Evolutionary conservation across 2,888 invertebrate species (phyloP).

Genomic region (Tenthredo distinguenda): DNA sequence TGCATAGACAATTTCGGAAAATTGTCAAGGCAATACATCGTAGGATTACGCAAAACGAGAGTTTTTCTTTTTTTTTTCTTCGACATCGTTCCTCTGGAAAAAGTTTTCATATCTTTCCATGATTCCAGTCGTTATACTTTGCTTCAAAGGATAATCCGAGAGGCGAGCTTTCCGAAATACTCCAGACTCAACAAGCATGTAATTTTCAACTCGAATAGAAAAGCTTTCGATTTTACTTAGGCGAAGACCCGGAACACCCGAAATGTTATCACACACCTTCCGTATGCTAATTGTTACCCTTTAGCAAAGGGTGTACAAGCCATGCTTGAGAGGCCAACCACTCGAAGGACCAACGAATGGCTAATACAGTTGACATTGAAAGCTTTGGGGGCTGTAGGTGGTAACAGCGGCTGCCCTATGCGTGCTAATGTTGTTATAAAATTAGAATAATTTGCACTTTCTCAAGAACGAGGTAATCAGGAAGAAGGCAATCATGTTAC

Average conservation of each 20-base stretch:
- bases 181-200: not conserved
- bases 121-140: not conserved
- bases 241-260: not conserved
- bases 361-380: not conserved
- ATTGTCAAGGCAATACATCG: not conserved
- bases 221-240: not conserved
- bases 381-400: not conserved
- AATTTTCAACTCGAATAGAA: not conserved
- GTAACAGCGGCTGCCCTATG: not conserved
- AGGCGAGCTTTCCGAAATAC: not conserved
- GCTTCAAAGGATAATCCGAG: not conserved
- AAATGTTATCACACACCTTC: not conserved
- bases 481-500: conserved; percentile 5
- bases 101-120: not conserved
- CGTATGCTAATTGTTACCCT: not conserved
- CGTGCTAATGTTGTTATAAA: not conserved
- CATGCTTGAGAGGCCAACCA: not conserved
- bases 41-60: not conserved
- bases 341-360: not conserved
- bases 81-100: not conserved
- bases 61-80: not conserved
- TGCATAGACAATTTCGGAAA: not conserved
- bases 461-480: not conserved
- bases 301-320: not conserved
- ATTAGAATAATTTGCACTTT: not conserved